Base-by-base conservation (phyloP, 2,797 vertebrate species). In the Galaxias olidus region DNA sequence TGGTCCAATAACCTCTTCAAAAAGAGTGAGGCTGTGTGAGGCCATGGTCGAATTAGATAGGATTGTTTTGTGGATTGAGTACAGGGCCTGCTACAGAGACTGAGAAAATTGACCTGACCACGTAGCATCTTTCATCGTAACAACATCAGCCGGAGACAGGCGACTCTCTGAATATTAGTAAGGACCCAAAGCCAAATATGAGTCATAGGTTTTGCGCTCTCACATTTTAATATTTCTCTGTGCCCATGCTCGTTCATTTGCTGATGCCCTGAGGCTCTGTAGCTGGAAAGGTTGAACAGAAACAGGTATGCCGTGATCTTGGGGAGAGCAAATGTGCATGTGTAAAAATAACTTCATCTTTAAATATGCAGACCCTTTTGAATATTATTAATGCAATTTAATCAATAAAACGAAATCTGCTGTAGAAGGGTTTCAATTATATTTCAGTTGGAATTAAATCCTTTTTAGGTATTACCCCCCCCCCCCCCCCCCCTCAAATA, bases 141-240 rank as follows among this genome's bases (percentile, higher is more conserved):
- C 54, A 59, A 11, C 19, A 51, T 57, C 65, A 72, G 46, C 8
- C 11, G 51, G 47, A 54, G 41, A 59, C 41, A 40, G 50, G 51
- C 57, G 20, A 46, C 50, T 47, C 50, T n/a, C 14, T 45, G 46
- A 51, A 42, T 52, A 43, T 46, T 60, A 19, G 43, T 48, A 52
- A 59, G 42, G 15, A 55, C 30, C 59, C 18, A 15, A 30, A 55
- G 66, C 55, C 43, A 65, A 64, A 73, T 59, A 9, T 68, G 65
- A 63, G 57, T 68, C 61, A 70, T 70, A 68, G 43, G 6, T 74
- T 63, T 61, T 46, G 10, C 13, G 42, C 64, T 65, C 59, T 58
- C 66, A 45, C n/a, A 53, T 74, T 59, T 10, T 17, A 19, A 66
- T 52, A 55, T 30, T 46, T 48, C 53, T 65, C 63, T 14, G 50